Percentiles rank a stretch among this genome's conserved stretches.
Evolutionary conservation across 1,140 invertebrate species (phyloP).

Genomic region (Cepaea nemoralis): DNA sequence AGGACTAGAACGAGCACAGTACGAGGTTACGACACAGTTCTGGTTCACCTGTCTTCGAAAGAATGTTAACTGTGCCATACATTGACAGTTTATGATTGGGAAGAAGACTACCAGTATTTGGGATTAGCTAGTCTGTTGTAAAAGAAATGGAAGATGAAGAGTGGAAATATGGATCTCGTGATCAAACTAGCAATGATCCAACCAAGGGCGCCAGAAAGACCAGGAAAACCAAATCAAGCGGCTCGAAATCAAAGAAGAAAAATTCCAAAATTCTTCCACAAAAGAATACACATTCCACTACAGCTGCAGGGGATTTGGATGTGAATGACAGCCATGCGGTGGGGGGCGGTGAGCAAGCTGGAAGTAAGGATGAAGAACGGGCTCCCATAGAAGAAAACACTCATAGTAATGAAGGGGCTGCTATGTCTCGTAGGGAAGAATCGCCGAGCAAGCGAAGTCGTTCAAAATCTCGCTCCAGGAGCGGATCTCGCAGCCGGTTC

Average conservation of each 20-base stretch:
- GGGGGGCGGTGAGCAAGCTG: background rate
- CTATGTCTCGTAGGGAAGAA: background rate
- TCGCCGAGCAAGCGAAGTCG: conserved; percentile 8
- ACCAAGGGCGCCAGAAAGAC: background rate
- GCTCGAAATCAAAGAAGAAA: background rate
- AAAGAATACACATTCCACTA: background rate
- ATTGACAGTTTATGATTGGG: no score
- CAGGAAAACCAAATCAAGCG: background rate
- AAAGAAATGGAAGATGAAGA: background rate
- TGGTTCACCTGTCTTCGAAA: no score
- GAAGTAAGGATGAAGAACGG: background rate
- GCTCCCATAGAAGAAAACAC: background rate
- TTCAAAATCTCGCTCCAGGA: conserved; percentile 42
- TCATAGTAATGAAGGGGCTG: background rate
- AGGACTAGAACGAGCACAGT: no score
- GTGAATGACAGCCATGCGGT: background rate
- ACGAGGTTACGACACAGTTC: no score
- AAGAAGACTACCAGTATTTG: no score
- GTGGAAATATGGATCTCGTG: background rate
- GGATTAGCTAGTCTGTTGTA: no score
- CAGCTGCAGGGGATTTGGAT: background rate
- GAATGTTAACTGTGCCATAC: no score
- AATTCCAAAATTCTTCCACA: background rate
- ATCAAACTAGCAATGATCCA: background rate
- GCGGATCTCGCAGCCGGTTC: conserved; percentile 44